phyloP scores from a whole-genome alignment of 1,140 invertebrate species.

The Hyphantria cunea region DNA sequence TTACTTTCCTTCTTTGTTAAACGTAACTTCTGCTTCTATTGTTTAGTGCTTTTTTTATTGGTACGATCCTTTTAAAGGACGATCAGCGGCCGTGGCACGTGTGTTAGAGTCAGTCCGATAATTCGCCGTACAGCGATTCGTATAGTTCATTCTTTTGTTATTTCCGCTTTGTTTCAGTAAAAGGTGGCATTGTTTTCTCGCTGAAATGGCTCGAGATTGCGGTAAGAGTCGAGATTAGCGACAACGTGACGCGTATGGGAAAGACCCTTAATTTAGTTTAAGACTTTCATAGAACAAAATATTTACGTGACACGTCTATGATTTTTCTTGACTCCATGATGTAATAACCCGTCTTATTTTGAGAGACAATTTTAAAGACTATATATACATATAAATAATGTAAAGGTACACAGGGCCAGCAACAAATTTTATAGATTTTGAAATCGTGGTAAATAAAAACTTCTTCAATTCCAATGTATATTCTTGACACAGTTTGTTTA shows the following conservation, averaged over 20 bases:
- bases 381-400: no score
- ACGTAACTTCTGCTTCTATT: slow-evolving; percentile 26
- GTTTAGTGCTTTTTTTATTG: slow-evolving; percentile 36
- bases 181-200: slow-evolving; percentile 77
- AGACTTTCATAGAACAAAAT: slow-evolving; percentile 33
- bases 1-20: slow-evolving; percentile 27
- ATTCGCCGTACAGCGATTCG: slow-evolving; percentile 66
- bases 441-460: no score
- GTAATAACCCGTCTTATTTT: no score
- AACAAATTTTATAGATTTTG: no score
- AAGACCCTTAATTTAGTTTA: slow-evolving; percentile 53
- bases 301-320: no score
- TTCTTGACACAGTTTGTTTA: no score
- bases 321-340: no score
- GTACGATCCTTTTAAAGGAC: slow-evolving; percentile 44
- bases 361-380: no score
- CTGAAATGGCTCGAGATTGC: slow-evolving; percentile 66
- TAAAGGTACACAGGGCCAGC: no score
- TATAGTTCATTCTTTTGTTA: slow-evolving; percentile 71
- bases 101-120: slow-evolving; percentile 56
- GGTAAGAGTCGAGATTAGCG: slow-evolving; percentile 74
- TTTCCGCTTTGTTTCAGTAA: slow-evolving; percentile 70
- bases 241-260: slow-evolving; percentile 69
- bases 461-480: no score
- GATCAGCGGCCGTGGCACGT: slow-evolving; percentile 49